These are phyloP conservation scores for Polyergus mexicanus DNA, from an alignment of 1,140 invertebrate species.

Conservation along the genomic window DNA sequence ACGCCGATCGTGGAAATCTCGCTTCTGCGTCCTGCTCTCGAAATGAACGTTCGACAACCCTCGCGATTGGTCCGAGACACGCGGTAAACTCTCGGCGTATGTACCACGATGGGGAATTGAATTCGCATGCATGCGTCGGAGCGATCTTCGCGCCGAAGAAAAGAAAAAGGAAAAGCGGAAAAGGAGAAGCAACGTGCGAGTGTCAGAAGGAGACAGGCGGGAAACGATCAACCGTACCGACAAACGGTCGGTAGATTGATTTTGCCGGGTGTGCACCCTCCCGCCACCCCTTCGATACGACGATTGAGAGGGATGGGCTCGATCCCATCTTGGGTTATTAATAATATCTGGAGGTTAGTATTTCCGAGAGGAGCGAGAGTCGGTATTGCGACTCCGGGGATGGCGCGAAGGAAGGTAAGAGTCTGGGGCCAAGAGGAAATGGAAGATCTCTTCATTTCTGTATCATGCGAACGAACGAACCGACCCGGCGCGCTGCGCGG, in stretches of 20 bases:
- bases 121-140: slow-evolving; percentile 79
- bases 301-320: slow-evolving; percentile 78
- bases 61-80: slow-evolving; percentile 81
- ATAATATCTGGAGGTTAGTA: slow-evolving; percentile 86
- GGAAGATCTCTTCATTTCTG: slow-evolving; percentile 85
- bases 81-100: slow-evolving; percentile 79
- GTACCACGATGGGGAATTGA: slow-evolving; percentile 80
- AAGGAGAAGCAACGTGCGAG: slow-evolving; percentile 49
- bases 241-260: slow-evolving; percentile 85
- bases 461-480: slow-evolving; percentile 83
- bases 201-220: slow-evolving; percentile 65
- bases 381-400: slow-evolving; percentile 45
- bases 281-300: slow-evolving; percentile 69
- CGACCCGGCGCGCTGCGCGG: slow-evolving; percentile 69
- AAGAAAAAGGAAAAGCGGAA: background rate
- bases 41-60: slow-evolving; percentile 58
- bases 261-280: slow-evolving; percentile 76
- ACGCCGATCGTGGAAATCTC: slow-evolving; percentile 32
- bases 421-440: slow-evolving; percentile 77
- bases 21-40: background rate
- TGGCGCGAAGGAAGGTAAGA: slow-evolving; percentile 42
- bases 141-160: slow-evolving; percentile 43
- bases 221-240: slow-evolving; percentile 71
- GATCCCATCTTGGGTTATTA: slow-evolving; percentile 86
- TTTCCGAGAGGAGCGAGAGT: slow-evolving; percentile 77